phyloP scores from a whole-genome alignment of 2,113 vertebrate species.

The Cranoglanis bouderius region DNA sequence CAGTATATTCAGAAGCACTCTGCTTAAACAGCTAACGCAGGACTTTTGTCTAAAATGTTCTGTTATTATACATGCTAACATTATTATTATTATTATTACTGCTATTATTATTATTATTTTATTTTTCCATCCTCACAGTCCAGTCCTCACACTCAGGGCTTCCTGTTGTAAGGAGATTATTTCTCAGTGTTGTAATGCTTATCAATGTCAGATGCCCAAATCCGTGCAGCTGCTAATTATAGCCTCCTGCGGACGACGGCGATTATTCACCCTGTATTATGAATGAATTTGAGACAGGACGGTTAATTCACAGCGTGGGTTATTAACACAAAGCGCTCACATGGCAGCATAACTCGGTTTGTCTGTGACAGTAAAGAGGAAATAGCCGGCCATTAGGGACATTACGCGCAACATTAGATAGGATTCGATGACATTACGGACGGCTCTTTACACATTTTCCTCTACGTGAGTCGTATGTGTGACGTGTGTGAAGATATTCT shows the following conservation, averaged over 20 bases:
- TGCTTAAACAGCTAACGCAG: neutral
- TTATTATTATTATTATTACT: too few species aligned
- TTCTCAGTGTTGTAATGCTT: constrained; percentile 63
- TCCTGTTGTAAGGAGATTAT: constrained; percentile 70
- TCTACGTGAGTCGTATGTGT: constrained; percentile 23
- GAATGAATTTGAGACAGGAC: constrained; percentile 39
- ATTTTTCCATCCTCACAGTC: neutral
- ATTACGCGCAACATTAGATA: neutral
- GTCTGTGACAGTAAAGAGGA: constrained; percentile 8
- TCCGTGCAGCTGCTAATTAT: constrained; percentile 57
- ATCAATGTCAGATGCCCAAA: constrained; percentile 65
- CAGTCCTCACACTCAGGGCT: constrained; percentile 39
- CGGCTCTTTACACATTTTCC: constrained; percentile 3
- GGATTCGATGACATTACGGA: neutral
- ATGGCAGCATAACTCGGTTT: constrained; percentile 6
- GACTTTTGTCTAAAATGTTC: neutral
- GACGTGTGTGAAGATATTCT: neutral
- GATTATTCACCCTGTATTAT: constrained; percentile 42
- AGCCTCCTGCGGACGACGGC: constrained; percentile 48
- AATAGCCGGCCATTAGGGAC: neutral
- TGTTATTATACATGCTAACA: too few species aligned
- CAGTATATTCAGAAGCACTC: neutral
- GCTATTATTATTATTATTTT: constrained; percentile 25
- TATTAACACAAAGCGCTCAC: constrained; percentile 17
- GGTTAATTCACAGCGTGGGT: constrained; percentile 15